Evolutionary conservation across 2,113 vertebrate species (phyloP).

Genomic region (Prietella phreatophila): DNA sequence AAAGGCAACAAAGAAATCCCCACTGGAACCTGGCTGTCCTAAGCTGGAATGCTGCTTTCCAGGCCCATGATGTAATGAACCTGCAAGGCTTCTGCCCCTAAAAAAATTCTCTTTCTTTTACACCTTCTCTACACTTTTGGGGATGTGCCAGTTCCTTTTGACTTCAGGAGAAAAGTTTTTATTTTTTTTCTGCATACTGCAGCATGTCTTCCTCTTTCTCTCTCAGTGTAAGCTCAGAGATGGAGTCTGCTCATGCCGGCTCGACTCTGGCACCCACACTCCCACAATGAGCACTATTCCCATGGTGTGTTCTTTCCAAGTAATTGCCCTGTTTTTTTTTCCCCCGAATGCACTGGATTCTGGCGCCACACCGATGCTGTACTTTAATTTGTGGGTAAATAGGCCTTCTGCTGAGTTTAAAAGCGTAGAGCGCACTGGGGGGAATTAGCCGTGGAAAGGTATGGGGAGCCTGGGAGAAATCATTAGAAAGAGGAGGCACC

Average conservation of each 20-base stretch:
- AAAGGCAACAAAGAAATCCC: conserved; percentile 67
- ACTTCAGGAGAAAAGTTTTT: conserved; percentile 50
- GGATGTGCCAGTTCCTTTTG: conserved; percentile 48
- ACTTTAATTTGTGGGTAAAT: conserved; percentile 70
- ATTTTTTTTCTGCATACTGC: conserved; percentile 44
- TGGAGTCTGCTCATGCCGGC: conserved; percentile 44
- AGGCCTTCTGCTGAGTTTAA: conserved; percentile 71
- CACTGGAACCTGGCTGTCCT: conserved; percentile 59
- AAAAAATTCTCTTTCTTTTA: conserved; percentile 16
- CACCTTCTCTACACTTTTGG: conserved; percentile 35
- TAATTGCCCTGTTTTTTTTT: conserved; percentile 65
- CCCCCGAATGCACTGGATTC: conserved; percentile 48
- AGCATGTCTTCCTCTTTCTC: conserved; percentile 1
- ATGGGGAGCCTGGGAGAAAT: conserved; percentile 52
- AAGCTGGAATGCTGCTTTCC: conserved; percentile 44
- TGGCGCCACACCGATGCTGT: conserved; percentile 50
- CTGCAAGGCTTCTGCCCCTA: conserved; percentile 54
- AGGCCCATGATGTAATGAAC: conserved; percentile 65
- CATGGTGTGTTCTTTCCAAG: conserved; percentile 61
- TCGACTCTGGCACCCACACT: conserved; percentile 57
- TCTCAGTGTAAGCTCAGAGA: conserved; percentile 49
- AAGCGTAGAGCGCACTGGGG: conserved; percentile 56
- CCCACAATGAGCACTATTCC: conserved; percentile 59
- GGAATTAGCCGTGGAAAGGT: conserved; percentile 59
- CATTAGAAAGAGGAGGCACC: conserved; percentile 53